Evolutionary conservation across 1,140 invertebrate genomes (phyloP), one percentile per base, ranked within the genome.

Genomic region (Macrostomum lignano): DNA sequence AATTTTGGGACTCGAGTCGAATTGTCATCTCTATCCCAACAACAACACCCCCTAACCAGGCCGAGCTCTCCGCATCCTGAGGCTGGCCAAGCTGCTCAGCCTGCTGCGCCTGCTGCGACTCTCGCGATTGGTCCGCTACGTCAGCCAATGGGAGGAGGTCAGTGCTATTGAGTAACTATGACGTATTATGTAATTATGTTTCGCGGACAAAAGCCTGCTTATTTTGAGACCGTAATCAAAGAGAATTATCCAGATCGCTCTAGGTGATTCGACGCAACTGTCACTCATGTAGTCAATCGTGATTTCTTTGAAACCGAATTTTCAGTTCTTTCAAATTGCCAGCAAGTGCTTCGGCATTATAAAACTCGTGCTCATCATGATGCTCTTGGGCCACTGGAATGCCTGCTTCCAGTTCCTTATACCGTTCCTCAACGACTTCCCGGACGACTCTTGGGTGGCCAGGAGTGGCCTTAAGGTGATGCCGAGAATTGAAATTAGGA

Each of bases 261-360:
- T n/a, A n/a, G n/a, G n/a, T n/a, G n/a, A n/a, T n/a, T n/a, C n/a
- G n/a, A n/a, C n/a, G n/a, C n/a, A n/a, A n/a, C n/a, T n/a, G n/a
- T n/a, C n/a, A n/a, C n/a, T n/a, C n/a, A n/a, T n/a, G n/a, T n/a
- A n/a, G n/a, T n/a, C n/a, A n/a, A n/a, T n/a, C n/a, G n/a, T n/a
- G n/a, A n/a, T n/a, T n/a, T n/a, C n/a, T n/a, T n/a, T n/a, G n/a
- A n/a, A n/a, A n/a, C n/a, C n/a, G n/a, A n/a, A n/a, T 17, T 46
- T 75, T 47, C 72, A 94, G 84, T 94, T 93, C 68, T 73, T 93
- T 61, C 86, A 86, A 60, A 81, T 93, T 71, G 84, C 84, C 43
- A 86, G 78, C 53, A 84, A 91, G 46, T 91, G 93, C 63, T 91
- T 94, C 82, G 68, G 84, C 61, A 93, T 94, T 60, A 91, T 93